phyloP scores from a whole-genome alignment of 2,888 invertebrate species.

The Hypselothyrea guttata region DNA sequence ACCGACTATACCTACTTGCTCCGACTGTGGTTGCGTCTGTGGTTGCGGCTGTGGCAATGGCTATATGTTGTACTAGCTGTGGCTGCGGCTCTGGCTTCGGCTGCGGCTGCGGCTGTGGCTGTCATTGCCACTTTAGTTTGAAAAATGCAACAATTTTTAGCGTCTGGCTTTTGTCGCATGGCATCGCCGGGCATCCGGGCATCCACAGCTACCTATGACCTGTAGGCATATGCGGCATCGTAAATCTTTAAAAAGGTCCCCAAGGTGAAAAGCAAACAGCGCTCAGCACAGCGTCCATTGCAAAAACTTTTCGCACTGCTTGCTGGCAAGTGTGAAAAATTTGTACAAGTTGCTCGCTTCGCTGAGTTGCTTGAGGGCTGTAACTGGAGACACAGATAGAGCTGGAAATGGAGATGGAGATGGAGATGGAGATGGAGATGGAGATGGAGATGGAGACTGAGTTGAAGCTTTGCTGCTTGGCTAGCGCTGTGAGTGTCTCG shows the following conservation, averaged over 20 bases:
- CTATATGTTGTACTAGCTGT: too few relatives aligned
- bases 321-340: constrained; percentile 73
- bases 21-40: constrained; percentile 23
- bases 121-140: constrained; percentile 75
- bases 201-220: constrained; percentile 67
- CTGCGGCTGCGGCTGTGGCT: constrained; percentile 42
- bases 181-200: constrained; percentile 14
- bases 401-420: constrained; percentile 7
- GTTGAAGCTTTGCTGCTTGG: constrained; percentile 36
- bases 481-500: constrained; percentile 33
- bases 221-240: constrained; percentile 80
- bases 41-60: constrained; percentile 29
- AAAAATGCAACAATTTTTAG: constrained; percentile 75
- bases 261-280: constrained; percentile 66
- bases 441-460: constrained; percentile 12
- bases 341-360: constrained; percentile 74
- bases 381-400: constrained; percentile 12
- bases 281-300: constrained; percentile 28
- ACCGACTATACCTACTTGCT: background rate
- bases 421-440: constrained; percentile 6
- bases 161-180: constrained; percentile 61
- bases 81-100: background rate
- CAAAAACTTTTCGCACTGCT: constrained; percentile 51
- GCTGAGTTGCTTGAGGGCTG: constrained; percentile 48
- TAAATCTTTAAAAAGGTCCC: constrained; percentile 80